phyloP scores from a whole-genome alignment of 2,888 invertebrate species.

The Leptopterna dolabrata region DNA sequence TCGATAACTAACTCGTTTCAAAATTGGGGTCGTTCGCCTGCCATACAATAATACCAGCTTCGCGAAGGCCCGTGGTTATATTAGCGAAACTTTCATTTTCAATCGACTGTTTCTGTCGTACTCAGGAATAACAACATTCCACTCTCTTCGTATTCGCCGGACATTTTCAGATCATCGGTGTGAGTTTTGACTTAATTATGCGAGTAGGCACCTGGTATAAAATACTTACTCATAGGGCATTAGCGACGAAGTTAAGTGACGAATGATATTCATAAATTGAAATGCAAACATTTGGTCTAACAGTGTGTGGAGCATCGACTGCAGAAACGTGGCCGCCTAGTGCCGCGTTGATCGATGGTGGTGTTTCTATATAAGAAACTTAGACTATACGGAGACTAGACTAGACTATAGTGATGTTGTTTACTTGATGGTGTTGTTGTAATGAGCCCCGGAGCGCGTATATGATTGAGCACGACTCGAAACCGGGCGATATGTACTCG shows the following conservation, averaged over 20 bases:
- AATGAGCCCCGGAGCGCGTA: background rate
- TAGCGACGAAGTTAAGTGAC: background rate
- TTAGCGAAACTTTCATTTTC: background rate
- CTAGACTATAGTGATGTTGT: too few relatives aligned
- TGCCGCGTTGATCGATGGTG: background rate
- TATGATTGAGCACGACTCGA: background rate
- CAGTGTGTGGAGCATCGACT: background rate
- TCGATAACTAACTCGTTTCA: background rate
- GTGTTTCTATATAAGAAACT: background rate
- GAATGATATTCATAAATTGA: background rate
- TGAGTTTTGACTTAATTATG: too few relatives aligned
- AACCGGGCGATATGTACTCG: background rate
- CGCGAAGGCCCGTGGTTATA: background rate
- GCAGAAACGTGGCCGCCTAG: background rate
- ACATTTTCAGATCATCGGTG: too few relatives aligned
- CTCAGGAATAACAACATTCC: too few relatives aligned
- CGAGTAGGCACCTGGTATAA: too few relatives aligned
- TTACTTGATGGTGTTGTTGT: background rate
- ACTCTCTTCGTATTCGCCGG: too few relatives aligned
- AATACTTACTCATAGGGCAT: background rate
- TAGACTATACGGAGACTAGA: too few relatives aligned
- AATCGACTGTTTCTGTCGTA: background rate
- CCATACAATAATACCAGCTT: background rate
- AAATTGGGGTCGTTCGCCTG: background rate
- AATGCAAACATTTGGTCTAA: background rate